Percentiles rank a stretch among this genome's conserved stretches.
phyloP scores from a whole-genome alignment of 2,888 invertebrate genomes.

The Coelogynopora nodosa region DNA sequence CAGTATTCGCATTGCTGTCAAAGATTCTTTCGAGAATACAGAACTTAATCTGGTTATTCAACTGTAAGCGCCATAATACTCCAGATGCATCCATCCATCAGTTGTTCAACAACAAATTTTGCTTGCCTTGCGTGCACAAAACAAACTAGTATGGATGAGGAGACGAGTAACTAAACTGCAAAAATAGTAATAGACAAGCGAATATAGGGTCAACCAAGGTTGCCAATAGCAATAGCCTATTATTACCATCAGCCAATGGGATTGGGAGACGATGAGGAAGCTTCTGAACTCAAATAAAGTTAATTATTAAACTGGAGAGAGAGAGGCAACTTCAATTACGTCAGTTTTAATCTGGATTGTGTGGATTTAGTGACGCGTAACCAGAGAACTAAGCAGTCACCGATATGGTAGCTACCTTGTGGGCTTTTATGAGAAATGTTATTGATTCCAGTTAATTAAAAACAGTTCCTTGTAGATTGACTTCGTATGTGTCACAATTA shows the following conservation, averaged over 20 bases:
- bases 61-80: too few species aligned
- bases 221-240: background rate
- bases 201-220: constrained; percentile 7
- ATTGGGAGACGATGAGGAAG: background rate
- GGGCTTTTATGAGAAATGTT: too few species aligned
- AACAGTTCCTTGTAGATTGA: too few species aligned
- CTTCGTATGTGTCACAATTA: too few species aligned
- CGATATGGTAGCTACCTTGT: background rate
- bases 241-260: background rate
- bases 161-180: background rate
- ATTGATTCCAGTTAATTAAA: too few species aligned
- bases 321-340: background rate
- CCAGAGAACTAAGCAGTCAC: too few species aligned
- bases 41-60: too few species aligned
- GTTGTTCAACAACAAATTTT: background rate
- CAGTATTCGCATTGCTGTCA: too few species aligned
- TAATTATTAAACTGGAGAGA: background rate
- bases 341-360: background rate
- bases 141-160: background rate
- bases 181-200: background rate
- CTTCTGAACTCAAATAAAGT: background rate
- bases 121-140: constrained; percentile 1
- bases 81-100: too few species aligned
- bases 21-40: too few species aligned
- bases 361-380: background rate